Conservation (phyloP, 2,888 invertebrate genomes). For the Napeogenes inachia region DNA sequence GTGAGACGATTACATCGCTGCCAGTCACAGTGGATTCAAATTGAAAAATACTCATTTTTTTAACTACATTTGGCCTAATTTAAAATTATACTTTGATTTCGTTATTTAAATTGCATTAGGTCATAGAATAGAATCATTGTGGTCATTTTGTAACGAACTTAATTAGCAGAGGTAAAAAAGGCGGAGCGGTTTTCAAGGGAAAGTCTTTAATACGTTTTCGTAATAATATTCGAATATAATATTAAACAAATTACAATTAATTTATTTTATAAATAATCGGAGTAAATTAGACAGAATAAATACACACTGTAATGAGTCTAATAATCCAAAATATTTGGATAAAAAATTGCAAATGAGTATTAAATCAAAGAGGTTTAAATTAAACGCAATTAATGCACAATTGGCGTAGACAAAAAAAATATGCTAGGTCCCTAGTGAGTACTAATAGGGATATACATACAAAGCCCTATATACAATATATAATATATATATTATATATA, state of each 20-base stretch:
- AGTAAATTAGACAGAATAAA: too few relatives aligned
- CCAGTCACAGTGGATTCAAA: too few relatives aligned
- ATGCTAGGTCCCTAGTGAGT: conserved; percentile 5
- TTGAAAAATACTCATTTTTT: too few relatives aligned
- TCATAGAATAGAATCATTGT: background rate
- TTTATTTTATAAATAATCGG: too few relatives aligned
- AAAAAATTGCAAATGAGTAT: background rate
- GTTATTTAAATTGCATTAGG: background rate
- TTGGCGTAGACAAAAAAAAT: background rate
- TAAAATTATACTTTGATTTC: conserved; percentile 9
- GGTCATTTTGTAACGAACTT: background rate
- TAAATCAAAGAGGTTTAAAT: background rate
- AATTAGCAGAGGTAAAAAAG: too few relatives aligned
- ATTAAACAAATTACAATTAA: too few relatives aligned
- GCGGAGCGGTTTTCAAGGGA: too few relatives aligned
- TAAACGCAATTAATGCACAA: background rate
- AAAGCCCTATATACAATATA: conserved; percentile 9
- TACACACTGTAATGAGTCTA: too few relatives aligned
- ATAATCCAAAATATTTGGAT: too few relatives aligned
- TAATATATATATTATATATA: conserved; percentile 26
- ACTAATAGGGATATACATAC: conserved; percentile 8
- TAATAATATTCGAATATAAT: too few relatives aligned
- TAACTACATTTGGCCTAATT: background rate
- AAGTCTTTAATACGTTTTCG: too few relatives aligned
- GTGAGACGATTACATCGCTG: too few relatives aligned